Evolutionary conservation across 2,888 invertebrate genomes (phyloP).

Genomic region (Pasiphila rectangulata): DNA sequence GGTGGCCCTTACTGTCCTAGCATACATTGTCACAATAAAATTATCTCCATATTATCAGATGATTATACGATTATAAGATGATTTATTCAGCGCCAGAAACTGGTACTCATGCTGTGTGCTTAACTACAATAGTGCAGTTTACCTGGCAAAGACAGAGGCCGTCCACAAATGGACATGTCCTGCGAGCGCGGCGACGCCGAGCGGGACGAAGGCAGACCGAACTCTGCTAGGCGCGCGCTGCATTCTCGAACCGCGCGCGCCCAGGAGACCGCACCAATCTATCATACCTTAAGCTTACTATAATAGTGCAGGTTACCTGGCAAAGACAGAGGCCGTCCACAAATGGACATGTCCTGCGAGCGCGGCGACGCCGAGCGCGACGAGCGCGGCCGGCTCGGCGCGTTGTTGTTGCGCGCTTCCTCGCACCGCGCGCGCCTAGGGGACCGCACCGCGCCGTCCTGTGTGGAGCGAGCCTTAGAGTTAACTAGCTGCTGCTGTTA

Average conservation of each 20-base stretch:
- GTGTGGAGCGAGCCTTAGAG: constrained; percentile 21
- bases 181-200: constrained; percentile 70
- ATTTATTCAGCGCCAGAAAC: no score
- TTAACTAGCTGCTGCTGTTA: no score
- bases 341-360: constrained; percentile 58
- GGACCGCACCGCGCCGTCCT: constrained; percentile 53
- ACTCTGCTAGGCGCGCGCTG: constrained; percentile 43
- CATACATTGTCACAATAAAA: no score
- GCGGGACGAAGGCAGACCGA: constrained; percentile 61
- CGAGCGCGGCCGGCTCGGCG: constrained; percentile 54
- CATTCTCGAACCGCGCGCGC: constrained; percentile 52
- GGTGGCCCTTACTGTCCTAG: no score
- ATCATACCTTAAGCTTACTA: no score
- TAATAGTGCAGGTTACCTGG: no score
- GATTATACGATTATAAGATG: no score
- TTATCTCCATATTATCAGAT: no score
- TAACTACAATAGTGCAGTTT: constrained; percentile 35
- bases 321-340: constrained; percentile 63
- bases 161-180: constrained; percentile 57
- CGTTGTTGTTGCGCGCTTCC: constrained; percentile 46
- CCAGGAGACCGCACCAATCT: constrained; percentile 58
- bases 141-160: constrained; percentile 63
- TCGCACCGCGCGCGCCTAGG: constrained; percentile 56
- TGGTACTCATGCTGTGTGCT: not conserved
- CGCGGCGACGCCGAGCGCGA: constrained; percentile 71